Evolutionary conservation across 2,797 vertebrate species (phyloP).

Genomic region (Pangasius djambal): DNA sequence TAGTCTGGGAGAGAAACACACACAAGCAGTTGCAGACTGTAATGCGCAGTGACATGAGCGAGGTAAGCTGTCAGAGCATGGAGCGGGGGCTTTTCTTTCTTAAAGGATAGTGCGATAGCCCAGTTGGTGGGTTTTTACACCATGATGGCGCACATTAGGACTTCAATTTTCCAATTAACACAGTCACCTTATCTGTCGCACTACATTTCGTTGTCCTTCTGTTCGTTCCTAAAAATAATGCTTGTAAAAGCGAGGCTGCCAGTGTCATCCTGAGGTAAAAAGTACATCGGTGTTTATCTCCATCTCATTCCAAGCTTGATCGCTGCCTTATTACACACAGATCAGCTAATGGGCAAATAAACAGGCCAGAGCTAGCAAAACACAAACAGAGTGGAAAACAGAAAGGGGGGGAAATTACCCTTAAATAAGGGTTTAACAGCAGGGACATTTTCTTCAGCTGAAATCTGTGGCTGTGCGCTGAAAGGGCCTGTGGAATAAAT

Average conservation of each 20-base stretch:
- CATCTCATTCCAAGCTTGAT: slow-evolving; percentile 17
- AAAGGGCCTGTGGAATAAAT: neutral
- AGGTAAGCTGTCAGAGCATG: slow-evolving; percentile 25
- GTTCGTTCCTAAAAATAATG: neutral
- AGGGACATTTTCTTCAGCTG: neutral
- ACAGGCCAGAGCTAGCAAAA: slow-evolving; percentile 33
- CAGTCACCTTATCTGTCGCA: slow-evolving; percentile 61
- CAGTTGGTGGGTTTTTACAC: slow-evolving; percentile 1
- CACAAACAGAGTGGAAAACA: slow-evolving; percentile 34
- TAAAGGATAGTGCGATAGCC: neutral
- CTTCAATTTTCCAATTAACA: neutral
- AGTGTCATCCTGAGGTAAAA: neutral
- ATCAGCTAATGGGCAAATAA: slow-evolving; percentile 53
- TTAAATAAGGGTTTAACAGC: slow-evolving; percentile 29
- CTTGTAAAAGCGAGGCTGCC: neutral
- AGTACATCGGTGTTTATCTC: slow-evolving; percentile 1
- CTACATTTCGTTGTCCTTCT: slow-evolving; percentile 58
- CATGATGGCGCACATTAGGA: neutral
- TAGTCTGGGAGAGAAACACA: slow-evolving; percentile 33
- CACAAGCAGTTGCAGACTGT: slow-evolving; percentile 36
- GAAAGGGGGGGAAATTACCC: neutral
- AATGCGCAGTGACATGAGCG: slow-evolving; percentile 29
- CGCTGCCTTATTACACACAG: slow-evolving; percentile 29
- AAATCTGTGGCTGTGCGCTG: neutral
- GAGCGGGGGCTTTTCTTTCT: neutral